Evolutionary conservation across 2,113 vertebrate genomes (phyloP).

Genomic region (Chlorocebus sabaeus): DNA sequence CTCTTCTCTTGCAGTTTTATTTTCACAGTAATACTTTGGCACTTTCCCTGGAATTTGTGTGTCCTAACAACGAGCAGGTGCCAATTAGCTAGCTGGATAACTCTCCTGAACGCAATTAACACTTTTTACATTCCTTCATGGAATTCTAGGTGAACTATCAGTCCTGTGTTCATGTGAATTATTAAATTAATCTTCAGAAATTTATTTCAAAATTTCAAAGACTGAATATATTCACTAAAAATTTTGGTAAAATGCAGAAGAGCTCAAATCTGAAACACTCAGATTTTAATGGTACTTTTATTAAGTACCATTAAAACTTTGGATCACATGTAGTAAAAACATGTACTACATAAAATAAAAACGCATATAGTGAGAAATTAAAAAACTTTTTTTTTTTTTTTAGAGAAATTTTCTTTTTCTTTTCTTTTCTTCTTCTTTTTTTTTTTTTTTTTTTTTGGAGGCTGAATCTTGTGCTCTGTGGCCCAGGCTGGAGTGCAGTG

Average conservation of each 20-base stretch:
- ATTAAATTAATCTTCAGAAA: constrained; percentile 8
- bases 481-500: too few relatives aligned
- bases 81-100: neutral
- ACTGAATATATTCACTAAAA: neutral
- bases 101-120: neutral
- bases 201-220: neutral
- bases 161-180: neutral
- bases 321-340: neutral
- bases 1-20: neutral
- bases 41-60: neutral
- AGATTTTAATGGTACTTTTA: too few relatives aligned
- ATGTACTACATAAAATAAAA: neutral
- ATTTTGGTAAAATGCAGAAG: neutral
- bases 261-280: neutral
- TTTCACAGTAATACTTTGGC: neutral
- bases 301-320: neutral
- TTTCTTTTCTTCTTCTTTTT: too few relatives aligned
- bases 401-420: too few relatives aligned
- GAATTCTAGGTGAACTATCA: neutral
- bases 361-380: neutral
- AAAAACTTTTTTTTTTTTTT: neutral
- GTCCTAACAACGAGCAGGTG: neutral
- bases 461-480: too few relatives aligned
- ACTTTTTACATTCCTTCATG: neutral
- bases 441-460: too few relatives aligned